Evolutionary conservation across 2,113 vertebrate genomes (phyloP).

Genomic region (Naja naja): DNA sequence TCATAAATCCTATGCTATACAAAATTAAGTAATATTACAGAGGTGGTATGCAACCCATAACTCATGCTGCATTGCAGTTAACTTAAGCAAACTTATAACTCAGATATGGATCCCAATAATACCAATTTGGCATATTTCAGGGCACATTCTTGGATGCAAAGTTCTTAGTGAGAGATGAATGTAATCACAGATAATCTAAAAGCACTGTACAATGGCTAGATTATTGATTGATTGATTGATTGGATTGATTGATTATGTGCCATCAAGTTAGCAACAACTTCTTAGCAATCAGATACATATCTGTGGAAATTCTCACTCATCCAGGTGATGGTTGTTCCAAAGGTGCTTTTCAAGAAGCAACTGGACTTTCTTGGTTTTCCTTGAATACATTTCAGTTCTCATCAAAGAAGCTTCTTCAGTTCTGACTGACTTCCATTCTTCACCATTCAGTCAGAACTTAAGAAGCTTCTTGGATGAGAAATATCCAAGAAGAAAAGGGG

Average conservation of each 20-base stretch:
- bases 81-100: neutral
- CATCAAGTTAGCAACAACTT: neutral
- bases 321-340: neutral
- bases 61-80: neutral
- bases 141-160: neutral
- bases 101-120: neutral
- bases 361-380: too few relatives aligned
- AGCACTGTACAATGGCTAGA: neutral
- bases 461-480: neutral
- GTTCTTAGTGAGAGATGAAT: neutral
- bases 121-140: neutral
- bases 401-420: neutral
- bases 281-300: neutral
- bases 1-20: neutral
- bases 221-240: too few relatives aligned
- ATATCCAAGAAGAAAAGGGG: too few relatives aligned
- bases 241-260: neutral
- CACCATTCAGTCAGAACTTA: neutral
- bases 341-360: neutral
- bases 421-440: neutral
- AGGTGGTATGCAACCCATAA: neutral
- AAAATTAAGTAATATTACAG: neutral
- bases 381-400: neutral
- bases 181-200: neutral
- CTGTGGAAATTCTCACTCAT: neutral